These are phyloP conservation scores for Girardia tigrina DNA, from an alignment of 2,888 invertebrate genomes.

Conservation along the genomic window DNA sequence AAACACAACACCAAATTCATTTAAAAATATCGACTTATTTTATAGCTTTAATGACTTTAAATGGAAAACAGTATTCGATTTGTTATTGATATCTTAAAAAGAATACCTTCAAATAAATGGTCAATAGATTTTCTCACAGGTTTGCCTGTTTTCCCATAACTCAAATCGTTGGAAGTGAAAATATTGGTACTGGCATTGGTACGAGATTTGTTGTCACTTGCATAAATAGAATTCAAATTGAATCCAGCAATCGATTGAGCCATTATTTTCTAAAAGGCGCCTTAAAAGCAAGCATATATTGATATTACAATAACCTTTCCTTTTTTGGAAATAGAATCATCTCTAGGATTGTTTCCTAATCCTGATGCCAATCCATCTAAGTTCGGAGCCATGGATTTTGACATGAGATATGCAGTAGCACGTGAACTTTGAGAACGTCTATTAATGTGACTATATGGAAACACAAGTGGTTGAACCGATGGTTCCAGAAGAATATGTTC, in stretches of 20 bases:
- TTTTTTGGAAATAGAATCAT: background rate
- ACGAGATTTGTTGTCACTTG: background rate
- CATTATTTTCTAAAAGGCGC: background rate
- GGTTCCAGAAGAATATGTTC: constrained; percentile 11
- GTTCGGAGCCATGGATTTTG: background rate
- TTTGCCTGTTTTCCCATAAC: background rate
- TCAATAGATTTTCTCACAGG: background rate
- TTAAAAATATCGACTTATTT: too few species aligned
- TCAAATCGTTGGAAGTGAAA: constrained; percentile 14
- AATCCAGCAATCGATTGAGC: constrained; percentile 7
- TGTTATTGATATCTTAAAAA: background rate
- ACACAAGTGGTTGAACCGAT: background rate
- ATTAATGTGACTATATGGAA: constrained; percentile 11
- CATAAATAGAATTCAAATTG: constrained; percentile 5
- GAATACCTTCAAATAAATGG: background rate
- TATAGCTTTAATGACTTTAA: background rate
- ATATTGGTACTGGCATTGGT: background rate
- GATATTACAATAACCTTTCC: background rate
- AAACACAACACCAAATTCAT: background rate
- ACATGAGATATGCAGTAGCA: background rate
- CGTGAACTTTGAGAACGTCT: background rate
- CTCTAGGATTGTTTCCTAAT: background rate
- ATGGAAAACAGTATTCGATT: background rate
- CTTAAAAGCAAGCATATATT: background rate
- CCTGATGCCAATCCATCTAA: constrained; percentile 13